Base-by-base conservation (phyloP, 2,888 invertebrate species). In the Eupithecia inturbata region DNA sequence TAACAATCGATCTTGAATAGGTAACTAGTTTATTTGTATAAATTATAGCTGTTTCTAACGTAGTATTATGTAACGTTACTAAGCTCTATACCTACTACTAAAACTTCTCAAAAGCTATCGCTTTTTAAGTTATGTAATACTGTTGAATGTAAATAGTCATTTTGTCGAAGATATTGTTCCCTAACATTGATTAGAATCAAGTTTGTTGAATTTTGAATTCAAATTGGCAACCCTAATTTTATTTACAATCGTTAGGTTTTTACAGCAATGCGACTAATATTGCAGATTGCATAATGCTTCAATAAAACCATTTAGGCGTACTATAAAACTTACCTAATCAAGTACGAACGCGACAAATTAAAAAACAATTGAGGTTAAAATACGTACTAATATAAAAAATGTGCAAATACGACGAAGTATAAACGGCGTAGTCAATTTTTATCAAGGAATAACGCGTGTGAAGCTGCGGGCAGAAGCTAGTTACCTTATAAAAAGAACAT, bases 1-100 rank as follows among this genome's bases (percentile, higher is more conserved):
- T 41, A 62, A 39, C 69, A 62, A 69, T 62, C 69, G 60, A 62
- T 41, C 60, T 19, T 26, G 62, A 68, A 69, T 41, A 70, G 31
- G 16, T 68, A 62, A 62, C 36, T 36, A 36, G 31, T n/a, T 2
- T 64, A 36, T 36, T 64, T 63, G 63, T 63, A 33, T 39, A 66
- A 22, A 66, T 39, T 39, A 14, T 66, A 66, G 22, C 33, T 14
- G 14, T 36, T 62, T 5, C 4, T 62, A 31, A 6, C 5, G 16
- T 60, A 5, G 9, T 19, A 16, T 62, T 62, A 6, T 28, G 5
- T 45, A 45, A 45, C 3, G 39, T 39, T 19, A 19, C 4, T 39
- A 41, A 41, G 5, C 41, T 41, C 1, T 39, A 39, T 39, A 39
- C 39, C 12, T 12, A 1, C 39, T 6, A 33, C 6, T 4, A 7